A percentile compares a stretch with the other conserved stretches of the same genome.
Evolutionary conservation across 2,797 vertebrate species (phyloP).

Genomic region (Okamejei kenojei): DNA sequence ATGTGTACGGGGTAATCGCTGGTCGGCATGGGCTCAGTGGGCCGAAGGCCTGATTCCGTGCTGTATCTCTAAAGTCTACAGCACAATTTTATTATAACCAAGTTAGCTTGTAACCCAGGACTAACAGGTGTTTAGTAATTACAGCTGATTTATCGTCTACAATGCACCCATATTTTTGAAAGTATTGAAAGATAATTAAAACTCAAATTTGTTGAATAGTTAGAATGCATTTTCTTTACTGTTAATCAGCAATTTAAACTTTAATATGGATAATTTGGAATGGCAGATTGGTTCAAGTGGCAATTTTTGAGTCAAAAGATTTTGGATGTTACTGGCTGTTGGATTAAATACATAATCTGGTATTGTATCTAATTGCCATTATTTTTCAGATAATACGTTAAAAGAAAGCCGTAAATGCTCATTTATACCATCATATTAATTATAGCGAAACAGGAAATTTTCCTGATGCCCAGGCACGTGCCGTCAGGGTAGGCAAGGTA

Average conservation of each 20-base stretch:
- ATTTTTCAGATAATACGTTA: neutral
- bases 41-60: too few relatives aligned
- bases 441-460: neutral
- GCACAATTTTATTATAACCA: neutral
- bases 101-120: neutral
- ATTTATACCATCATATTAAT: neutral
- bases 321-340: neutral
- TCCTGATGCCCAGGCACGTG: too few relatives aligned
- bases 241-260: neutral
- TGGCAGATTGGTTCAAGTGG: neutral
- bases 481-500: too few relatives aligned
- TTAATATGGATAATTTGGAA: neutral
- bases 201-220: neutral
- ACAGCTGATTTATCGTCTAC: neutral
- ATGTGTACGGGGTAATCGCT: too few relatives aligned
- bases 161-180: neutral
- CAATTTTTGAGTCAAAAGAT: neutral
- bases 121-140: neutral
- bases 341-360: neutral
- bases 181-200: neutral
- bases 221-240: neutral
- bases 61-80: too few relatives aligned
- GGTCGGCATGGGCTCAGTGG: too few relatives aligned
- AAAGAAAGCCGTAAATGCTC: neutral
- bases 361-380: neutral